Evolutionary conservation across 2,888 invertebrate genomes (phyloP), one percentile per base, ranked within the genome.

Genomic region (Hoplodrina ambigua): DNA sequence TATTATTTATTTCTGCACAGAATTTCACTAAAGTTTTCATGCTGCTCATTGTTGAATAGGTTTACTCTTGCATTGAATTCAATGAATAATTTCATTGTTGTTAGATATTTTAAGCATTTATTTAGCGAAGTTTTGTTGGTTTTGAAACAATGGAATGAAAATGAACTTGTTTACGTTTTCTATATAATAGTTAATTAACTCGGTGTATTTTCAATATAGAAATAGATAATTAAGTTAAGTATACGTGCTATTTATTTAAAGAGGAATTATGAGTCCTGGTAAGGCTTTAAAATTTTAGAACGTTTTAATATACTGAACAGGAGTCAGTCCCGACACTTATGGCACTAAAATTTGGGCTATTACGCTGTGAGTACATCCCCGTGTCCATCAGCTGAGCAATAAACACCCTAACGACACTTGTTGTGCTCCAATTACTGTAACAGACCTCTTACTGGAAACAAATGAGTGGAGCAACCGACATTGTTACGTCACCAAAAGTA

Each of bases 391-490:
- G 69, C 71, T 65, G 61, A 67, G 79, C 75, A 82, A 82, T 87
- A 86, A 86, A 87, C 83, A 83, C 73, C 69, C 74, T 82, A 86
- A 87, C 83, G 86, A 85, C 80, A 84, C 81, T 82, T 85, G 82
- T 86, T 87, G 85, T 82, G 78, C 76, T 73, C 78, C 80, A 82
- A 83, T 83, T 84, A 83, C 80, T 69, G 74, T 72, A 81, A 70
- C 69, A 81, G 78, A 74, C 77, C 69, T 76, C 67, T 78, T 78
- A 70, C 70, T 56, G 69, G 66, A 70, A 78, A 82, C 74, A 78
- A 82, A 79, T 75, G 71, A 69, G 72, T 55, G 72, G 65, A 69
- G 74, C 76, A 65, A 72, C 74, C 76, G 79, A 81, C 69, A 70
- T 57, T 78, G 69, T 82, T 78, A 75, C 82, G 82, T 80, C 82